Evolutionary conservation across 2,113 vertebrate genomes (phyloP), one percentile per base, ranked within the genome.

Genomic region (Tautogolabrus adspersus): DNA sequence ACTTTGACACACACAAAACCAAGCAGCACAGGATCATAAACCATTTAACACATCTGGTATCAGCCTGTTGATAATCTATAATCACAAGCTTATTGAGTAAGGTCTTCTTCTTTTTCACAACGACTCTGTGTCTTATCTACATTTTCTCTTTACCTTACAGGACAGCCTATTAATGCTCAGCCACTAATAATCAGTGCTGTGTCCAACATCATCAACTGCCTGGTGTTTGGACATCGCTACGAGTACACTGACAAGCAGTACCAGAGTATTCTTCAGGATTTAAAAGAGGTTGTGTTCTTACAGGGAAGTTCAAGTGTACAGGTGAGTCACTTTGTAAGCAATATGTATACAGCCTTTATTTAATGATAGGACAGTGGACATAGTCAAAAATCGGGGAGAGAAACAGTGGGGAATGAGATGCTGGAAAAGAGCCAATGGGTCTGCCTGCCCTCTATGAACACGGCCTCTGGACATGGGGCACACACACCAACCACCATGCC

Each of bases 121-220:
- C 37, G 0, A 26, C 1, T 15, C 26, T 47, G 7, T 51, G 18
- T 69, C 10, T 47, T 19, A 18, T 63, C 8, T 56, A 3, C 3
- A 46, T 61, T 22, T 66, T 47, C 0, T 56, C 11, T 70, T 49
- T 60, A 21, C 77, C 68, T 58, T 75, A 38, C 74, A 97, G 96
- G 93, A 6, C 88, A 94, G 55, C 86, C 95, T 0, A 95, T 96
- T 79, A 75, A 95, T 72, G 91, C 93, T 34, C 94, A 93, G 9
- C 74, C 92, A 59, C 91, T 94, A 77, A 89, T 97, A 22, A 94
- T 95, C 52, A 91, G 90, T 0, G 95, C 96, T 37, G 95, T 97
- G 55, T 89, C 90, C 62, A 92, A 90, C 70, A 69, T 89, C 62
- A 87, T 92, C 76, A 85, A 84, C 79, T 90, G 86, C 67, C 75